Conservation (phyloP, 35 echinoderm and acorn worm species). For the Apostichopus parvimensis region DNA sequence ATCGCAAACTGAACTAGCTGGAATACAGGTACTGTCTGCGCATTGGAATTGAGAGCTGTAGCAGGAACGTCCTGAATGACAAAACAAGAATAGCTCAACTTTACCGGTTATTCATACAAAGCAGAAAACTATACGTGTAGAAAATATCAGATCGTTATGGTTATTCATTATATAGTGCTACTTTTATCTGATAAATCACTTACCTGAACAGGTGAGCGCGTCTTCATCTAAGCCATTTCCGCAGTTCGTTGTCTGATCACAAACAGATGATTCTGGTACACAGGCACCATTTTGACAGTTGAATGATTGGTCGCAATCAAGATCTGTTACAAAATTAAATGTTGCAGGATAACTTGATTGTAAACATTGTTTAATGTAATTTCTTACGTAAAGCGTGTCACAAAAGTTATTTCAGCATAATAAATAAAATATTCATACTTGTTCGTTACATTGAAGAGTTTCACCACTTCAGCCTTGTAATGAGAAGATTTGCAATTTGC, state of each 20-base stretch:
- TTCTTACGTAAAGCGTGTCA: too few relatives aligned
- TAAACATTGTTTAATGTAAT: too few relatives aligned
- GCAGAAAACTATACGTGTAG: too few relatives aligned
- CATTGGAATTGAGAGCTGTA: constrained; percentile 6
- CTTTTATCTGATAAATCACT: neutral
- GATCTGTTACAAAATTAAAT: neutral
- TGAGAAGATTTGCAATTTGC: too few relatives aligned
- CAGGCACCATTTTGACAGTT: constrained; percentile 15
- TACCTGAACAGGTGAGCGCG: neutral
- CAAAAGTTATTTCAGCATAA: too few relatives aligned
- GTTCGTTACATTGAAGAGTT: too few relatives aligned
- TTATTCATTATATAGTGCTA: too few relatives aligned
- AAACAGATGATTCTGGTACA: neutral
- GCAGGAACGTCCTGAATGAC: neutral
- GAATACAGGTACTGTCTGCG: neutral
- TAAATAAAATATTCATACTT: too few relatives aligned
- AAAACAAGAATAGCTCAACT: neutral
- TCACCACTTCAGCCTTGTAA: too few relatives aligned
- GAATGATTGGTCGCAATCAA: neutral
- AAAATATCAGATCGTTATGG: too few relatives aligned
- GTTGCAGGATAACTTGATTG: too few relatives aligned
- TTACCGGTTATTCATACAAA: too few relatives aligned
- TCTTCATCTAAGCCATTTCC: constrained; percentile 6
- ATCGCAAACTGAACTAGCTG: neutral
- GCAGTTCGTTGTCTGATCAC: neutral